Base-by-base conservation (phyloP, 2,797 vertebrate genomes). In the Uromys caudimaculatus region DNA sequence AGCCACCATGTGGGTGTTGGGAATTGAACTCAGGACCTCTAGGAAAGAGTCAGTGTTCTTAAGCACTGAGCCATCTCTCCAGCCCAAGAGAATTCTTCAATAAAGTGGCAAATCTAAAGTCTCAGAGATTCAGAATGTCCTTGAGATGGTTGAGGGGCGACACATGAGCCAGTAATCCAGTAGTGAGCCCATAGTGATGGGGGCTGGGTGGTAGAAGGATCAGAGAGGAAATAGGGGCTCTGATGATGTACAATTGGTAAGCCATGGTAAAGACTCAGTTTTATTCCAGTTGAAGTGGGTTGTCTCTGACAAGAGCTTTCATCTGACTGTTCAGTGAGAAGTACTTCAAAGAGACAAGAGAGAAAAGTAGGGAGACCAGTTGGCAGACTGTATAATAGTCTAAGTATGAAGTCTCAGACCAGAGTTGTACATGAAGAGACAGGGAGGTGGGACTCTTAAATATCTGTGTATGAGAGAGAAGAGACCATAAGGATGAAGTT, bases 291-390 rank as follows among this genome's bases (percentile, higher is more conserved):
- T 32, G 27, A 88, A 84, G 73, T 54, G 77, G 67, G 50, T 79
- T 54, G 64, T 76, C 89, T 82, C 69, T 94, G 60, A 94, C 67
- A 23, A 90, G 60, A 93, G 92, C 78, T 95, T 89, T 88, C 29
- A 32, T 86, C 96, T 82, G n/a, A 78, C 88, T 67, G 12, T n/a
- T 77, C 38, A 89, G 44, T 93, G 77, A 91, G 69, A 95, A 94
- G 67, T 44, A 56, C 62, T 93, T 78, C 50, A 95, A 92, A 92
- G 54, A 90, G 41, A 21, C 60, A 56, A 16, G 52, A 95, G 76
- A 79, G 69, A n/a, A n/a, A 91, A 91, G 35, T 47, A 44, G 81
- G 32, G 54, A 96, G n/a, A 78, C 44, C 64, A 69, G 21, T n/a
- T 47, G 56, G 54, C 4, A 88, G n/a, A 56, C 24, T 13, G 77